Evolutionary conservation across 2,113 vertebrate genomes (phyloP), one percentile per base, ranked within the genome.

Genomic region (Pteruthius melanotis): DNA sequence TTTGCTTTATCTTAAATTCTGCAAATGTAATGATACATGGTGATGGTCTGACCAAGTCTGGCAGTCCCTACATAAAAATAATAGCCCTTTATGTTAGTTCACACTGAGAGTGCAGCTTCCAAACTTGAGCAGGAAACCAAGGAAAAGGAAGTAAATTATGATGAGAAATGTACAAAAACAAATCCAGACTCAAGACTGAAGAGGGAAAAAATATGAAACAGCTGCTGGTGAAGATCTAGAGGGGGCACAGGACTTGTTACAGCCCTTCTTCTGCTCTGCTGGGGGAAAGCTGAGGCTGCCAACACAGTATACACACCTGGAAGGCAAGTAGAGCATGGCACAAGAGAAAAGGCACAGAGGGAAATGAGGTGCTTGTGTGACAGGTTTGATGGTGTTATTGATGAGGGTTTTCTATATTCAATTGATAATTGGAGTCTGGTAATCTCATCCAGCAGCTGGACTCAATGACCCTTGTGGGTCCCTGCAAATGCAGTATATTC

Each of bases 301-400:
- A 4, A 15, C 16, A 13, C 1, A 31, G 61, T 6, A 44, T 5
- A 7, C 54, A 64, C 33, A 59, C 13, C 17, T 64, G 35, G 4
- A 4, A 17, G 2, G 1, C 35, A 56, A 2, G 0, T 2, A 42
- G 39, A 79, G n/a, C 22, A 13, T 0, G 22, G 5, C 28, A 15
- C 22, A 9, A 35, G 45, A 77, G 18, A 68, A 93, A 60, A 69
- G 5, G 31, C 16, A 26, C 4, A 54, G 35, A 72, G 9, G 42
- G 22, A 90, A 85, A 84, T 2, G 0, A 76, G 30, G 3, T 52
- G 13, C 24, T 26, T 49, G 13, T 9, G 16, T 35, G 45, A 47
- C 11, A 31, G 53, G 18, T 66, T 33, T 19, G 61, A 31, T 1
- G 6, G 15, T 12, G 44, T 57, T 50, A 64, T 64, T 79, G 54